Base-by-base conservation (phyloP, 2,797 vertebrate genomes). In the Myotis vivesi region DNA sequence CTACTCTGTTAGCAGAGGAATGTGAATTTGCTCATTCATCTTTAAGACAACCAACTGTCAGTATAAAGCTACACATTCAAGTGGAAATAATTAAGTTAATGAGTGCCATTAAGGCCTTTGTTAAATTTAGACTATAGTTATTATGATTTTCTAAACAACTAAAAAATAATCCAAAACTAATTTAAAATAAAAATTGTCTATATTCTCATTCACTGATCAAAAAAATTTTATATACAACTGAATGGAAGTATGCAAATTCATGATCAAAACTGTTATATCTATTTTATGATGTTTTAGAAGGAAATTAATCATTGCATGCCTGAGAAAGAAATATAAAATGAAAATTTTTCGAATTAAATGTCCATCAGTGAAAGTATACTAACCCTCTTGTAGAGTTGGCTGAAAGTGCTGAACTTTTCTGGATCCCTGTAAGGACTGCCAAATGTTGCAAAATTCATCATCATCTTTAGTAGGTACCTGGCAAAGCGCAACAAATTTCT, bases 381-480 rank as follows among this genome's bases (percentile, higher is more conserved):
- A 97, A 99, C 99, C 98, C 87, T 98, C 98, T 64, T 99, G 98
- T 97, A 98, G 97, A 94, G 98, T 98, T 93, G 98, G 98, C 38
- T 99, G 98, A 89, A 98, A 97, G 87, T 98, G 98, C 8, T 98
- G 98, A 88, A 98, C 98, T 93, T 98, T 98, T 22, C 98, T 99
- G 22, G 98, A 98, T 95, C 96, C 98, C 97, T 99, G 99, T 95
- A 99, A 97, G 76, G 99, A 98, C 92, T 99, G 99, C 99, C 99
- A 99, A 94, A 99, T 99, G 92, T 98, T 99, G 88, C 97, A 98
- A 97, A 99, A 99, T 91, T 99, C 99, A 84, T 99, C 98, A 93
- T 99, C 98, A 94, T 98, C 97, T 96, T 98, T 99, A 96, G 83
- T 75, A 66, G 98, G 97, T 96, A 97, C 96, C 98, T 98, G 92